Evolutionary conservation across 2,888 invertebrate species (phyloP), one percentile per base, ranked within the genome.

Genomic region (Acrocera orbiculus): DNA sequence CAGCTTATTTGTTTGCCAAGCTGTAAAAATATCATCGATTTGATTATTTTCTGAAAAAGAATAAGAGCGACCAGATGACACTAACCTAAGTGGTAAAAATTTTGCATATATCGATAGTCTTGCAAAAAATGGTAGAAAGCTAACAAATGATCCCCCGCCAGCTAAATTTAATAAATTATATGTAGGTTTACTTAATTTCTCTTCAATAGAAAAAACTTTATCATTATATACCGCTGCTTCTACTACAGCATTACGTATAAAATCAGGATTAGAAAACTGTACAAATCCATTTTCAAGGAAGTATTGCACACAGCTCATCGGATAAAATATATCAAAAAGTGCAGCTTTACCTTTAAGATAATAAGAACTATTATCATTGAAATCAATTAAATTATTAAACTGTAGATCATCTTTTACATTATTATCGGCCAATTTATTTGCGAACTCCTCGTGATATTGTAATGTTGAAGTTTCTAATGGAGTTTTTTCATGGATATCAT

Each of bases 191-290:
- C 61, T 61, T 1, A 67, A 61, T 9, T 66, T 56, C 31, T 72
- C 67, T 27, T 67, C 64, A 36, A 66, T 64, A 23, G 79, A 49
- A 33, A 74, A 67, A 44, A 76, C 77, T 8, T 68, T 61, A n/a
- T 58, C 48, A 22, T 60, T 47, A 44, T 73, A 61, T 3, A 66
- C 62, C 26, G 30, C 79, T 2, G 49, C 83, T 61, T 87, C 83
- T 5, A 81, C 61, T 4, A 86, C 61, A 3, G 79, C 58, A 49
- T 77, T 78, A 35, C 77, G 71, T 5, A 70, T 67, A 59, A 86
- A 83, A 58, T 86, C 83, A 1, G 82, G 67, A 53, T 81, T 82
- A 1, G 76, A 71, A 46, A 78, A 72, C 47, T 73, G 72, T 1
- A 16, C 24, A 16, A 70, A 78, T n/a, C 65, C 53, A 2, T 65